A percentile compares a stretch with the other conserved stretches of the same genome.
Evolutionary conservation across 1,140 invertebrate genomes (phyloP).

Genomic region (Choristoneura fumiferana): DNA sequence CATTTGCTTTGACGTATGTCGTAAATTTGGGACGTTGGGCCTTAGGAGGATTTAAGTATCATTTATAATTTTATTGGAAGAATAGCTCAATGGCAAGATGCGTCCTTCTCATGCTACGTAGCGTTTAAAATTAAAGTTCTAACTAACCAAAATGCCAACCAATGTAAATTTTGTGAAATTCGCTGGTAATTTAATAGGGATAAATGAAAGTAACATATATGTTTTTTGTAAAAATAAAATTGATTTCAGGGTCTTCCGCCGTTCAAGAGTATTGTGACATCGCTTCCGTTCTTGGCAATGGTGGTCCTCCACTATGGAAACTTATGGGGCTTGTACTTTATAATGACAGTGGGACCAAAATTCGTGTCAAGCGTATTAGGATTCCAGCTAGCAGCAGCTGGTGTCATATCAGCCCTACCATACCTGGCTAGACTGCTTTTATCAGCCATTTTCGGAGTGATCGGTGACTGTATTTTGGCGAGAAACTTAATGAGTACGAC

Average conservation of each 20-base stretch:
- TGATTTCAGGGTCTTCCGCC: conserved; percentile 77
- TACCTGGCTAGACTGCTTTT: conserved; percentile 82
- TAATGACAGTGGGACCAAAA: conserved; percentile 92
- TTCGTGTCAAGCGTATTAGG: conserved; percentile 91
- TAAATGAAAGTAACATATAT: background rate
- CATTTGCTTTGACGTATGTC: too few species aligned
- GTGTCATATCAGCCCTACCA: conserved; percentile 84
- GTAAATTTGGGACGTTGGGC: too few species aligned
- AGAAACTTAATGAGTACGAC: conserved; percentile 79
- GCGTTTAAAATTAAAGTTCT: too few species aligned
- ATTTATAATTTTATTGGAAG: too few species aligned
- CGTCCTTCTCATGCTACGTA: too few species aligned
- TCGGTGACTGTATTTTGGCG: conserved; percentile 82
- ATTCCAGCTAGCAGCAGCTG: conserved; percentile 88
- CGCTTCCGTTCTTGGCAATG: conserved; percentile 84
- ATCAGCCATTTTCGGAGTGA: conserved; percentile 83
- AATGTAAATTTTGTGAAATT: background rate
- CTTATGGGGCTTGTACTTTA: conserved; percentile 88
- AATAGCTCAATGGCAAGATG: too few species aligned
- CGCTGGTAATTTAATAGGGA: background rate
- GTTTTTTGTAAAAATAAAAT: conserved; percentile 19
- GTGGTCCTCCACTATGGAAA: conserved; percentile 86
- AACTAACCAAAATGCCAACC: too few species aligned
- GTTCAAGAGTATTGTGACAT: conserved; percentile 80
- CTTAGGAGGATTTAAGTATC: too few species aligned